Conservation (phyloP, 2,113 vertebrate species). For the Pimephales promelas region DNA sequence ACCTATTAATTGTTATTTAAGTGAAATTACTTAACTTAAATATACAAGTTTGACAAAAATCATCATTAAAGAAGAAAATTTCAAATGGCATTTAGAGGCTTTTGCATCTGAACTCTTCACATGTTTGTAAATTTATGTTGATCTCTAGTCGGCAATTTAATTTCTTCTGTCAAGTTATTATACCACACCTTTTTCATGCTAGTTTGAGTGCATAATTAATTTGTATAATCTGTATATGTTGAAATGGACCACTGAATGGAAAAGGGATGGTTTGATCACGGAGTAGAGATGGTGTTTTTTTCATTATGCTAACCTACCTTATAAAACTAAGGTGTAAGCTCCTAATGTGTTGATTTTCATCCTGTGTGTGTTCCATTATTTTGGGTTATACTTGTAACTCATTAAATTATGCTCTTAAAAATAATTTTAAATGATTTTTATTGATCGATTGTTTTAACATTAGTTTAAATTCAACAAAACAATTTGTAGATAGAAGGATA, state of each 20-base stretch:
- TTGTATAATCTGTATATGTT: slow-evolving; percentile 58
- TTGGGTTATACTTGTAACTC: slow-evolving; percentile 40
- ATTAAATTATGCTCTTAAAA: slow-evolving; percentile 23
- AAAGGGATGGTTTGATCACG: slow-evolving; percentile 31
- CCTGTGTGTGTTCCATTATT: slow-evolving; percentile 27
- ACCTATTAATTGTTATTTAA: too few species aligned
- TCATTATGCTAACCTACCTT: slow-evolving; percentile 23
- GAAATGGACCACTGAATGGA: slow-evolving; percentile 40
- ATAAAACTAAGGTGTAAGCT: slow-evolving; percentile 59
- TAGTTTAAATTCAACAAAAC: slow-evolving; percentile 14
- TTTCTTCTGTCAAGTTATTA: slow-evolving; percentile 58
- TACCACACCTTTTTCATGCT: slow-evolving; percentile 42
- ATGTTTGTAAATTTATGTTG: slow-evolving; percentile 64
- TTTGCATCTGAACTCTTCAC: too few species aligned
- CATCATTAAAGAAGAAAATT: too few species aligned
- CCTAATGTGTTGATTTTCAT: slow-evolving; percentile 27
- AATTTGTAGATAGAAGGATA: slow-evolving; percentile 22
- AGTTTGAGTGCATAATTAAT: slow-evolving; percentile 51
- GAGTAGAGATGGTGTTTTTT: slow-evolving; percentile 19
- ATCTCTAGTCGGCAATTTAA: slow-evolving; percentile 62
- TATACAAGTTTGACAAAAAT: too few species aligned
- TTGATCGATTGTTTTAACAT: slow-evolving; percentile 39
- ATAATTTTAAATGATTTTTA: slow-evolving; percentile 38
- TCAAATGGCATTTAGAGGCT: too few species aligned
- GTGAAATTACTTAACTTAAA: too few species aligned